Evolutionary conservation across 2,888 invertebrate species (phyloP), one percentile per base, ranked within the genome.

Genomic region (Ectobius pallidus): DNA sequence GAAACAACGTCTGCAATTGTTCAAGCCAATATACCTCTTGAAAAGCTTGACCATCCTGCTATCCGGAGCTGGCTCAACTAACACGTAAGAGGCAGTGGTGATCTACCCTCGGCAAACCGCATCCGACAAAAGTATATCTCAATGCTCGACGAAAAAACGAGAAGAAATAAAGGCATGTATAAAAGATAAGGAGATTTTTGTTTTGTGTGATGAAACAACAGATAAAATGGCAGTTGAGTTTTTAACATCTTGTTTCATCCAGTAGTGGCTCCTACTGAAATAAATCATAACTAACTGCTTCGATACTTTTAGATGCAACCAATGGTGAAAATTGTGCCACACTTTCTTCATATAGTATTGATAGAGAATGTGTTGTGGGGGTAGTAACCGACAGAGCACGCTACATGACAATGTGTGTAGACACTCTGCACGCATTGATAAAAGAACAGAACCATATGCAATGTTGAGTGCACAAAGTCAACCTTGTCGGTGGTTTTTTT

Each of bases 391-490:
- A 49, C n/a, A 14, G 4, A 6, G n/a, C 49, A 49, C 7, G 18
- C 4, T 49, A 18, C 14, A 49, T n/a, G 49, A 49, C 49, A 49
- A 49, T 14, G 49, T 49, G 49, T 49, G 49, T 49, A 6, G 11
- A 49, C n/a, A 49, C 18, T n/a, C 49, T 49, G 49, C 49, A 49
- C 11, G 18, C 4, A 6, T n/a, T 49, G 7, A n/a, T 49, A 14
- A n/a, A 49, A 14, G n/a, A 49, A 14, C n/a, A 14, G 18, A 49
- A 6, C n/a, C 49, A 49, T n/a, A n/a, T 49, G 7, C 18, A 49
- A 18, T 49, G 49, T 49, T 49, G 49, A n/a, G 49, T n/a, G n/a
- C 49, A 49, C n/a, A 49, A 7, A 49, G 49, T 49, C n/a, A 18
- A 49, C n/a, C 7, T 14, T n/a, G n/a, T 49, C 18, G 18, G 6